Base-by-base conservation (phyloP, 2,888 invertebrate genomes). In the Drosophila meridiana region DNA sequence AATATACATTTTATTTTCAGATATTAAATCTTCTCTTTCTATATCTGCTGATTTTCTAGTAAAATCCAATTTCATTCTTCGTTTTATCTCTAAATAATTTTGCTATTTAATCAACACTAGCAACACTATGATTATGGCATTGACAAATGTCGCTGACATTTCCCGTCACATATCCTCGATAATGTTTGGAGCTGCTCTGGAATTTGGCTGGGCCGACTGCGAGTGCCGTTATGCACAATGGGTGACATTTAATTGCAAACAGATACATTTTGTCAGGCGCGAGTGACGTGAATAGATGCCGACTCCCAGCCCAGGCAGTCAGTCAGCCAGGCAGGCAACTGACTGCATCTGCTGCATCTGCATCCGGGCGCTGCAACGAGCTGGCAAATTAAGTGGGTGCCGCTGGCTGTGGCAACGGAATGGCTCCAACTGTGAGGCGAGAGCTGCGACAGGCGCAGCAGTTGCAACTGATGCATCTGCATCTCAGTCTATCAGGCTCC, bases 171-270 rank as follows among this genome's bases (percentile, higher is more conserved):
- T 68, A 53, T 65, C 60, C 63, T 69, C 55, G 83, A 80, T 80
- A 76, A 68, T 66, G 61, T 59, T 69, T 66, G 26, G 60, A 43
- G 48, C 38, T 56, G 65, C 45, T 75, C 36, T 70, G 72, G 78
- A 75, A 76, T 83, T 78, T 76, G 74, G 86, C 73, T 38, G 66
- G 69, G 45, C 64, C 89, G 90, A 83, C 89, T 66, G 14, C 76
- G 56, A 67, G 63, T 69, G 78, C 63, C 72, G 75, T 69, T 76
- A 69, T 70, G 77, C 72, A 63, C 75, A 59, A 60, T 75, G 70
- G 87, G 61, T 90, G 89, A 87, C 89, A 89, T 84, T 89, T 87
- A 87, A 87, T 87, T 87, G 87, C 87, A 82, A 90, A 84, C 90
- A 87, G 87, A 87, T 89, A 87, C 90, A 87, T 78, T 87, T 87